Percentiles rank a stretch among this genome's conserved stretches.
Evolutionary conservation across 2,888 invertebrate genomes (phyloP).

Genomic region (Beris morrisii): DNA sequence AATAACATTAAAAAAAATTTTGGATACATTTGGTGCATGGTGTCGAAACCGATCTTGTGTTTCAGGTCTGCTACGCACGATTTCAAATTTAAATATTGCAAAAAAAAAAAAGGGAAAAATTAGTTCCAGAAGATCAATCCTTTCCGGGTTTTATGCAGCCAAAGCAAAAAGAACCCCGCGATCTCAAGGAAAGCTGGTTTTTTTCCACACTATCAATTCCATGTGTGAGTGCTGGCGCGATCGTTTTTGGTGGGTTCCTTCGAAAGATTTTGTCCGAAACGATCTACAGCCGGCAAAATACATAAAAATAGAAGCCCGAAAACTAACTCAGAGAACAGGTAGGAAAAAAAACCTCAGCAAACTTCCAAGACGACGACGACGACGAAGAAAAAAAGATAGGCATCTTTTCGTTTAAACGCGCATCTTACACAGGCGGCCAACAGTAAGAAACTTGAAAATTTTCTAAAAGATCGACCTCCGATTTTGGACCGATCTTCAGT

Average conservation of each 20-base stretch:
- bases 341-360: neutral
- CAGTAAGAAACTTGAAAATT: conserved; percentile 17
- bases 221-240: neutral
- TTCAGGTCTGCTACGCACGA: too few species aligned
- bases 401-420: conserved; percentile 14
- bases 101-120: neutral
- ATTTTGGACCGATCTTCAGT: conserved; percentile 6
- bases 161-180: neutral
- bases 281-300: too few species aligned
- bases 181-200: conserved; percentile 24
- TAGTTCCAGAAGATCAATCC: conserved; percentile 21
- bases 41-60: too few species aligned
- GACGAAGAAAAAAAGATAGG: conserved; percentile 8
- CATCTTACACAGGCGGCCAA: neutral
- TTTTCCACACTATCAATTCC: conserved; percentile 1
- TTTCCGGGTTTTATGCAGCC: conserved; percentile 11
- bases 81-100: too few species aligned
- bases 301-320: too few species aligned
- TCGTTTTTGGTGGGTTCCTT: neutral
- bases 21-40: too few species aligned
- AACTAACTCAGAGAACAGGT: conserved; percentile 7
- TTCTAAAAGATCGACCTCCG: conserved; percentile 22
- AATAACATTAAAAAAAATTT: too few species aligned
- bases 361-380: neutral
- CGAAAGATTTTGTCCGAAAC: too few species aligned